Base-by-base conservation (phyloP, 2,888 invertebrate species). In the Scaptomyza caliginosa region DNA sequence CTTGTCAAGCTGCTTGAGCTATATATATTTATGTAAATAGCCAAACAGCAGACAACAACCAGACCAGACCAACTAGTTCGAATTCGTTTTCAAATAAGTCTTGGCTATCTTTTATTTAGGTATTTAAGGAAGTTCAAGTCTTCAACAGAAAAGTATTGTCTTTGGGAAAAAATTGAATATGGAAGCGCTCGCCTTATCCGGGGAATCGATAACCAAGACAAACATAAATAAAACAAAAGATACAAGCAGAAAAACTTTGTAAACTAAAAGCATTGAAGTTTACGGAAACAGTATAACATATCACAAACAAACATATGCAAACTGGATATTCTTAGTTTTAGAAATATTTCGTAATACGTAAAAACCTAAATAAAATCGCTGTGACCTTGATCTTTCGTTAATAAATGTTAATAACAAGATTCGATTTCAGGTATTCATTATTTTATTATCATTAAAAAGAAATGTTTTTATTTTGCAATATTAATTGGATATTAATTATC, bases 1-100 rank as follows among this genome's bases (percentile, higher is more conserved):
- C 63, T 77, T 71, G 74, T 74, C 74, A 58, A 71, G 67, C 58
- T 74, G 72, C 77, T 69, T 72, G 71, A 83, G 76, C n/a, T n/a
- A 85, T 82, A 74, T 83, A 72, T 79, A 79, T 74, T 79, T 82
- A 82, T 82, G 80, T 68, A 74, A 82, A 81, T 73, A 49, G 42
- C 58, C 58, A 40, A 30, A 46, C 48, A 67, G 55, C 49, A 58
- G 63, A 72, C 68, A 45, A 65, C 43, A 67, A 39, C 30, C 30
- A 38, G 58, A 70, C 54, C 52, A 46, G 52, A 74, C 69, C 65
- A 60, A 74, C 71, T 58, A 73, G 74, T 71, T 72, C 71, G 51
- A 21, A 21, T 51, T 52, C 24, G 26, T 38, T 55, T 55, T 68
- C 13, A 24, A 30, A 63, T 39, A 30, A 19, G 19, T 19, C 11